A percentile compares a stretch with the other conserved stretches of the same genome.
Conservation (phyloP, 2,797 vertebrate genomes). For the Phrynocephalus guinanensis region DNA sequence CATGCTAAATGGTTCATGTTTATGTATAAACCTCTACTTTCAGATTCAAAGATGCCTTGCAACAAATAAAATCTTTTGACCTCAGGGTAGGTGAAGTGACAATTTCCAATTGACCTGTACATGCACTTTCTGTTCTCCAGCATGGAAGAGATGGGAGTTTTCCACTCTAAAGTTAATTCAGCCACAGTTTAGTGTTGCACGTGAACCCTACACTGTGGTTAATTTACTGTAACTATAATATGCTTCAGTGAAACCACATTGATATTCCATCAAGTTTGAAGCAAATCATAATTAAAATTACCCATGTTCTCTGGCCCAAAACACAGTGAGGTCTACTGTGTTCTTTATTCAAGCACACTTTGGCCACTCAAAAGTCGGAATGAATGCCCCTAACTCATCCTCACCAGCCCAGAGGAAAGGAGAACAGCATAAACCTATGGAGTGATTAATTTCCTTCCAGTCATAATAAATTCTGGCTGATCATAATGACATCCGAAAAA, state of each 20-base stretch:
- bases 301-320: not conserved
- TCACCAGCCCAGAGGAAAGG: not conserved
- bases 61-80: not conserved
- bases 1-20: not conserved
- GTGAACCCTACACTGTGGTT: not conserved
- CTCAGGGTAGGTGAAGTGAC: not conserved
- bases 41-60: not conserved
- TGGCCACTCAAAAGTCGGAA: not conserved
- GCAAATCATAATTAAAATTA: not conserved
- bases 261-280: not conserved
- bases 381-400: not conserved
- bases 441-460: not conserved
- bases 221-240: not conserved
- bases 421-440: not conserved
- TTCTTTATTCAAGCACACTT: not conserved
- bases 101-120: too few relatives aligned
- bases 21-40: conserved; percentile 19
- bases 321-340: too few relatives aligned
- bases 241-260: not conserved
- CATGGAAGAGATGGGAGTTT: not conserved
- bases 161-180: not conserved
- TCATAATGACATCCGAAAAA: not conserved
- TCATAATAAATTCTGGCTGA: not conserved
- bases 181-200: too few relatives aligned
- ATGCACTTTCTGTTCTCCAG: too few relatives aligned